Percentiles rank a stretch among this genome's conserved stretches.
Evolutionary conservation across 2,113 vertebrate species (phyloP).

Genomic region (Eurystomus gularis): DNA sequence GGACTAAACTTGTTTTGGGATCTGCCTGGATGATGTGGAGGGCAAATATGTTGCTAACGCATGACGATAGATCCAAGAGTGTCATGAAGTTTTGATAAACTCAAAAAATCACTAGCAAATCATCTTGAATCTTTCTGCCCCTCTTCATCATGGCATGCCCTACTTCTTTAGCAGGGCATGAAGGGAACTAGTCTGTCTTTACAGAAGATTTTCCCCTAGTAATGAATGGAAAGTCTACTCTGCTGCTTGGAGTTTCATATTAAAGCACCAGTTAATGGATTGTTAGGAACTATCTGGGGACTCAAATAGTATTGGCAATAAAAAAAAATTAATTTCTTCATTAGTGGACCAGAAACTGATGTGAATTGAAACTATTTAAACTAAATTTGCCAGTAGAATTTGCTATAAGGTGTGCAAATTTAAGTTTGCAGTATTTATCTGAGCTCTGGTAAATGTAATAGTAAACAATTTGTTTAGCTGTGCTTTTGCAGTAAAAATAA

Average conservation of each 20-base stretch:
- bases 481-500: not conserved
- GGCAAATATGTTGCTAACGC: not conserved
- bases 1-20: not conserved
- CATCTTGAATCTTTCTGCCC: not conserved
- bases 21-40: not conserved
- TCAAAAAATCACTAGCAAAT: not conserved
- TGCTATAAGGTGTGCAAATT: not conserved
- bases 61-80: not conserved
- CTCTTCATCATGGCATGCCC: fast-evolving
- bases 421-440: not conserved
- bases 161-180: not conserved
- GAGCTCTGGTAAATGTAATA: not conserved
- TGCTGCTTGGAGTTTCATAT: not conserved
- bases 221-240: not conserved
- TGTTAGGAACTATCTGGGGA: not conserved
- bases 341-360: not conserved
- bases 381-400: not conserved
- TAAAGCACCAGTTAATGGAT: not conserved
- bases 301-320: not conserved
- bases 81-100: not conserved
- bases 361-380: not conserved
- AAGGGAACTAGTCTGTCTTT: not conserved
- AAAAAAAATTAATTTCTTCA: not conserved
- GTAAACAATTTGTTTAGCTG: not conserved
- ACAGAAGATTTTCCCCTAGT: not conserved